These are phyloP conservation scores for Camponotus floridanus DNA, from an alignment of 1,140 invertebrate species.

Conservation along the genomic window DNA sequence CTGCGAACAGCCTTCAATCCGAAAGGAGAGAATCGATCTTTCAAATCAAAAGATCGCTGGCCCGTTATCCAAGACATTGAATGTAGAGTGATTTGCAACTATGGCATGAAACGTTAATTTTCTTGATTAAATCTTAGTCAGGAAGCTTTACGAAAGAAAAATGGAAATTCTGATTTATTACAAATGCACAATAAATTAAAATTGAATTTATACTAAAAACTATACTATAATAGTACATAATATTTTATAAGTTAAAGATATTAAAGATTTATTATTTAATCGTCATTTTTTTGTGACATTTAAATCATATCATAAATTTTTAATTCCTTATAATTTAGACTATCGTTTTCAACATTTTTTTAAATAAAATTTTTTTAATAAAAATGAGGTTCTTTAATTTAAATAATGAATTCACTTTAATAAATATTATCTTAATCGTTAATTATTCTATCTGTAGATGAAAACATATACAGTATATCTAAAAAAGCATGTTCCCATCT, in stretches of 20 bases:
- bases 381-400: neutral
- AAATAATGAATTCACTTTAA: neutral
- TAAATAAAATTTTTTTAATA: neutral
- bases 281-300: neutral
- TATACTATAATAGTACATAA: too few species aligned
- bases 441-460: neutral
- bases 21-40: conserved; percentile 31
- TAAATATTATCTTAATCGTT: neutral
- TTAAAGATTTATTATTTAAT: neutral
- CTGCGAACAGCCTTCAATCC: conserved; percentile 25
- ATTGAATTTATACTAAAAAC: neutral
- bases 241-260: neutral
- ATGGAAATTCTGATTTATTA: neutral
- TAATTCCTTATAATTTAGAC: neutral
- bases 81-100: neutral
- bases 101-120: neutral
- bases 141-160: neutral
- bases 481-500: neutral
- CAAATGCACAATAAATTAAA: neutral
- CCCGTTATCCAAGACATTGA: neutral
- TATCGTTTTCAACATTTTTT: neutral
- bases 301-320: neutral
- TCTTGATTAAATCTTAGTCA: neutral
- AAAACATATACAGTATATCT: neutral
- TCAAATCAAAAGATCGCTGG: conserved; percentile 2